Evolutionary conservation across 2,113 vertebrate species (phyloP), one percentile per base, ranked within the genome.

Genomic region (Chamaetylas fuelleborni): DNA sequence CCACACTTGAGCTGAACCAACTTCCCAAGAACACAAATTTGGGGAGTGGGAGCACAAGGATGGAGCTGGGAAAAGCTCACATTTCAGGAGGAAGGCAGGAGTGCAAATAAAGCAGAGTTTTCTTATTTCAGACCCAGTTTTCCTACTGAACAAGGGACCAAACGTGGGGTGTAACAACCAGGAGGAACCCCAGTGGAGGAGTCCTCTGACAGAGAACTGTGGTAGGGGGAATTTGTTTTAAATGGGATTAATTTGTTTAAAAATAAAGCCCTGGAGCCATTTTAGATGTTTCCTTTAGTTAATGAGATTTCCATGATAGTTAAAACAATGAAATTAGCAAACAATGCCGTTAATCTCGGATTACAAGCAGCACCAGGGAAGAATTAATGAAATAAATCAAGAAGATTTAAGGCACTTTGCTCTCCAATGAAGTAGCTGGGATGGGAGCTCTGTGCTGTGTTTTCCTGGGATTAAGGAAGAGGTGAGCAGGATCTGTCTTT

Each of bases 221-320:
- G 20, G 38, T 29, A 38, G 60, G 9, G 48, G 34, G 60, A 45
- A 29, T 79, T 54, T 54, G 33, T 54, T 79, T 65, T 5, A 36
- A 45, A 56, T 31, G 61, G 50, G 62, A 81, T 81, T 67, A 33
- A 47, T 87, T 77, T 66, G 33, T 78, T 80, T 60, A 22, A 82
- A 90, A 91, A 74, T 36, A 62, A 77, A 80, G 60, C 71, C 81
- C 74, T 17, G 56, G 14, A 36, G 90, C 47, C 60, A 34, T 38
- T 58, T 86, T 13, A 95, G 94, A 92, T 94, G 79, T 90, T 95
- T 86, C 93, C 88, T 88, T 86, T 20, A 77, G 87, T 95, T 95
- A 97, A 96, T 96, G 74, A 93, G 94, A 95, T 96, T 96, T 92
- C 88, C 79, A 48, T 88, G 90, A 97, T 91, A 95, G 93, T 56